Conservation (phyloP, 2,797 vertebrate species). For the Danio choprae region DNA sequence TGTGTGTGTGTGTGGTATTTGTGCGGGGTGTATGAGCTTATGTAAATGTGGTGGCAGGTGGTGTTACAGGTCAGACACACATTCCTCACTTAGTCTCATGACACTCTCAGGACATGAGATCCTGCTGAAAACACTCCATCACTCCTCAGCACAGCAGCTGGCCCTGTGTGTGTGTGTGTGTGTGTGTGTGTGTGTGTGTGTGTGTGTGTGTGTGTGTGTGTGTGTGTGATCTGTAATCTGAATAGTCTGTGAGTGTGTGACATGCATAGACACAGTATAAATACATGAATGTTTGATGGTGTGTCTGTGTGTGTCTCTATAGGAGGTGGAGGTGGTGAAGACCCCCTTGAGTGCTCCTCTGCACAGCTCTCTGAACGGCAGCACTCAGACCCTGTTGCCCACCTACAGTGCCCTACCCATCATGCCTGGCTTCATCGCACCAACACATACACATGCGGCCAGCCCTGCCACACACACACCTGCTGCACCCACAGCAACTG, state of each 20-base stretch:
- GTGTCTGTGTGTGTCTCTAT: slow-evolving; percentile 20
- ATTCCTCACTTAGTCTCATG: slow-evolving; percentile 25
- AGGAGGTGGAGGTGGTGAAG: slow-evolving; percentile 80
- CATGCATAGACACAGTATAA: not conserved
- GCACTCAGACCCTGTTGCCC: slow-evolving; percentile 74
- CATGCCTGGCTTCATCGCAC: slow-evolving; percentile 79
- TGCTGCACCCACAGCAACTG: slow-evolving; percentile 46
- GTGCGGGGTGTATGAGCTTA: slow-evolving; percentile 13
- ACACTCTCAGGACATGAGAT: slow-evolving; percentile 37
- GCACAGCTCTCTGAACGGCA: slow-evolving; percentile 74
- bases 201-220: no score
- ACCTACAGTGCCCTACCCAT: slow-evolving; percentile 80
- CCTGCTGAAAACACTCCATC: slow-evolving; percentile 43
- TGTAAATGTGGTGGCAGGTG: slow-evolving; percentile 41
- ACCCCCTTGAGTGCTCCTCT: slow-evolving; percentile 73
- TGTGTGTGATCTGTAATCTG: slow-evolving; percentile 21
- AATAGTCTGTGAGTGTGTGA: not conserved
- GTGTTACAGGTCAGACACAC: slow-evolving; percentile 43
- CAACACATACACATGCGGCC: slow-evolving; percentile 66
- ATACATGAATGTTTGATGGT: slow-evolving; percentile 34
- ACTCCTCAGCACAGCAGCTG: slow-evolving; percentile 54
- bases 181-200: not conserved
- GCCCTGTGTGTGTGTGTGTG: not conserved
- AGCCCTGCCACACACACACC: slow-evolving; percentile 53
- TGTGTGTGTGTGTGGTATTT: slow-evolving; percentile 17